A percentile compares a stretch with the other conserved stretches of the same genome.
Conservation (phyloP, 2,113 vertebrate species). For the Sceloporus undulatus region DNA sequence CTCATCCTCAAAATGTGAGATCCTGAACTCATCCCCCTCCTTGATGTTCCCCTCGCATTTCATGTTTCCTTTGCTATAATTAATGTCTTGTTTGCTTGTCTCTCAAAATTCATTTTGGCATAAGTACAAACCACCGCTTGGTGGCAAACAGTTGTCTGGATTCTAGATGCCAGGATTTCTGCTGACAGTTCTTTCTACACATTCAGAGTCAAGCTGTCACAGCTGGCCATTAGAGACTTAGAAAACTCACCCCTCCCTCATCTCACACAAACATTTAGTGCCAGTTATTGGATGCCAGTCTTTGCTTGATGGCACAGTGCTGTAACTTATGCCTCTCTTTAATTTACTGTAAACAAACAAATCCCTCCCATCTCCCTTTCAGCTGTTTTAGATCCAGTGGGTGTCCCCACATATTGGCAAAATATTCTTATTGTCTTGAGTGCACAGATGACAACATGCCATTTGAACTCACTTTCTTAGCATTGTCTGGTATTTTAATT, state of each 20-base stretch:
- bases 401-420: too few relatives aligned
- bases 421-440: not conserved
- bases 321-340: constrained; percentile 8
- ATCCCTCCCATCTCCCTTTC: constrained; percentile 6
- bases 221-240: constrained; percentile 76
- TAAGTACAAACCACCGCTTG: constrained; percentile 70
- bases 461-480: not conserved
- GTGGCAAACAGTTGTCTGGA: constrained; percentile 79
- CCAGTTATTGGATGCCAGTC: constrained; percentile 52
- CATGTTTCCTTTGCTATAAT: constrained; percentile 72
- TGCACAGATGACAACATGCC: not conserved
- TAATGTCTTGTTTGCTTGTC: constrained; percentile 76
- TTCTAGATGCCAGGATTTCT: constrained; percentile 78
- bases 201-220: constrained; percentile 76
- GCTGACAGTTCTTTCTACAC: constrained; percentile 80
- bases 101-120: constrained; percentile 81
- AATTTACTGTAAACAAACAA: constrained; percentile 35
- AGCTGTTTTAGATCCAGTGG: not conserved
- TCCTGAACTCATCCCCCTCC: constrained; percentile 46
- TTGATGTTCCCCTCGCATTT: constrained; percentile 54
- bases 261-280: constrained; percentile 44
- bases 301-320: constrained; percentile 45
- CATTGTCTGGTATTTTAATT: not conserved
- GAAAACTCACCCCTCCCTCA: constrained; percentile 58
- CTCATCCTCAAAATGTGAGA: constrained; percentile 68